A percentile compares a stretch with the other conserved stretches of the same genome.
Conservation (phyloP, 2,113 vertebrate genomes). For the Clarias gariepinus region DNA sequence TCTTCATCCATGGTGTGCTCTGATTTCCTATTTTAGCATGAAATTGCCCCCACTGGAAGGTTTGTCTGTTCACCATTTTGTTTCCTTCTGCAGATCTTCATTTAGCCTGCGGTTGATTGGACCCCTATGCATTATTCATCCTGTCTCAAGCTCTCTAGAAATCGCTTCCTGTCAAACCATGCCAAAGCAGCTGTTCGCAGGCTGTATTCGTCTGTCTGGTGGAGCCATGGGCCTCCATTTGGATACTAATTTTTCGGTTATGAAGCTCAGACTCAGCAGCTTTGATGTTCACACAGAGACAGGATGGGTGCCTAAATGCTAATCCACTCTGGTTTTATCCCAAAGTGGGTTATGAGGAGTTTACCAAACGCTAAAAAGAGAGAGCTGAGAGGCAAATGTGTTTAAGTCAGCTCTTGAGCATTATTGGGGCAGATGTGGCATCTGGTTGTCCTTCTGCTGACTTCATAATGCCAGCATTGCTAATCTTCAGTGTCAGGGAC, state of each 20-base stretch:
- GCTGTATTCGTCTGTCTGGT: background rate
- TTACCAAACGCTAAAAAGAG: slow-evolving; percentile 33
- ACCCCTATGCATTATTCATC: slow-evolving; percentile 48
- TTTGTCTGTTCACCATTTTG: slow-evolving; percentile 32
- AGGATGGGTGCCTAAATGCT: slow-evolving; percentile 18
- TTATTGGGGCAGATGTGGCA: background rate
- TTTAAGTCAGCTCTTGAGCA: slow-evolving; percentile 22
- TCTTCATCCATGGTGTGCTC: background rate
- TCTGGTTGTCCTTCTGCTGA: background rate
- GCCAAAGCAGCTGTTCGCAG: slow-evolving; percentile 29
- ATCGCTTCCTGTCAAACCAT: slow-evolving; percentile 42
- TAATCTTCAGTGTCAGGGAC: background rate
- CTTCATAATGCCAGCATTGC: background rate
- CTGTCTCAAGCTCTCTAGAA: slow-evolving; percentile 38
- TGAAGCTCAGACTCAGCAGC: slow-evolving; percentile 34
- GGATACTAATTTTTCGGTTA: slow-evolving; percentile 21
- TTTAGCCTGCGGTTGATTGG: slow-evolving; percentile 11
- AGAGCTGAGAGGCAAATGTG: slow-evolving; percentile 25
- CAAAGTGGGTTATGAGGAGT: slow-evolving; percentile 46
- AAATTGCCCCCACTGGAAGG: slow-evolving; percentile 15
- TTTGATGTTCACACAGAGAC: slow-evolving; percentile 11
- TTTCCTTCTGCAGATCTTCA: slow-evolving; percentile 18
- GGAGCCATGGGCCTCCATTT: slow-evolving; percentile 2
- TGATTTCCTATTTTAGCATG: background rate
- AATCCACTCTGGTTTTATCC: slow-evolving; percentile 36